A percentile compares a stretch with the other conserved stretches of the same genome.
Evolutionary conservation across 2,888 invertebrate species (phyloP).

Genomic region (Lochmaea capreae): DNA sequence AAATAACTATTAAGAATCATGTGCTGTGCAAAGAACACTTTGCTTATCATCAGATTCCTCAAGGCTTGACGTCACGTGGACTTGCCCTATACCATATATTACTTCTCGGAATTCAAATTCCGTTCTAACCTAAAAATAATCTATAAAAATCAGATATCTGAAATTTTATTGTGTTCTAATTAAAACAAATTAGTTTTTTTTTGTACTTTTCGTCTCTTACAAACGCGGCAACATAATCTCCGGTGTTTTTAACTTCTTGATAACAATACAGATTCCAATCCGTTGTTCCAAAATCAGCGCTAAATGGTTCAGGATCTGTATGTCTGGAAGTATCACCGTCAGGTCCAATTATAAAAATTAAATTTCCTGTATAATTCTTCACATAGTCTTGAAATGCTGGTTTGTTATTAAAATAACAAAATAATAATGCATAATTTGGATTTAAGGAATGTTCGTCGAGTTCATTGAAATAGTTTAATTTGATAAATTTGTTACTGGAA

Average conservation of each 20-base stretch:
- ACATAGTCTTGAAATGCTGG: constrained; percentile 77
- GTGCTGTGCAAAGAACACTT: too few species aligned
- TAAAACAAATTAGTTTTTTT: neutral
- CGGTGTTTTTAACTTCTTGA: constrained; percentile 72
- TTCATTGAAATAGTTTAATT: constrained; percentile 67
- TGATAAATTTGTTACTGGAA: constrained; percentile 78
- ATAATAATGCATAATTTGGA: constrained; percentile 73
- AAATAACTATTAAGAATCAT: too few species aligned
- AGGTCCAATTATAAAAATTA: constrained; percentile 82
- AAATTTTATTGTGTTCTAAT: neutral
- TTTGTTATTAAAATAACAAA: constrained; percentile 85
- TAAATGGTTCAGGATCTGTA: constrained; percentile 79
- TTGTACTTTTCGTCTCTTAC: constrained; percentile 48
- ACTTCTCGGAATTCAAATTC: too few species aligned
- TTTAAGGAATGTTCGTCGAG: constrained; percentile 53
- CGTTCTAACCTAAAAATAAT: too few species aligned
- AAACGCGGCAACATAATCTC: constrained; percentile 77
- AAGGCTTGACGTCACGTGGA: too few species aligned
- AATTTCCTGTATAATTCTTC: constrained; percentile 71
- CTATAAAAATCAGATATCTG: too few species aligned
- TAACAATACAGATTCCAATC: constrained; percentile 71
- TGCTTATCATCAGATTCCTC: too few species aligned
- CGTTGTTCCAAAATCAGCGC: constrained; percentile 65
- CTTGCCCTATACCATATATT: too few species aligned
- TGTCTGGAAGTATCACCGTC: constrained; percentile 72